Percentiles rank a stretch among this genome's conserved stretches.
These are phyloP conservation scores for Tricholaema leucomelas DNA, from an alignment of 2,113 vertebrate genomes.

Conservation along the genomic window DNA sequence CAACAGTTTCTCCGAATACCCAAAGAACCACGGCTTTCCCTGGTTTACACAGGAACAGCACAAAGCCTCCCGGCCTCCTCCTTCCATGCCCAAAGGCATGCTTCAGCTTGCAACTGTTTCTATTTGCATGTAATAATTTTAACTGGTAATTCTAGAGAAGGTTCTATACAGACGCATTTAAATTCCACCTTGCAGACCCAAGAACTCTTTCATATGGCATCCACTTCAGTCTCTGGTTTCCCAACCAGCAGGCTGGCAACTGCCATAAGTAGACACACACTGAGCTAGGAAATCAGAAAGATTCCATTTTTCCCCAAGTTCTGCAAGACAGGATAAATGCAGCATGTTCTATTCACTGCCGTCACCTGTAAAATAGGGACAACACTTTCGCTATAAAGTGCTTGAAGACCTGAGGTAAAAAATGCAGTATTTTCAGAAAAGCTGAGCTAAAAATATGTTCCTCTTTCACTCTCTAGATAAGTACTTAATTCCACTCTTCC, in stretches of 20 bases:
- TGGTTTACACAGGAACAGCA: not conserved
- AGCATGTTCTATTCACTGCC: not conserved
- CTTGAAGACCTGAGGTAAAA: not conserved
- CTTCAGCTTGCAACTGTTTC: slow-evolving; percentile 24
- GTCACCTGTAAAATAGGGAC: not conserved
- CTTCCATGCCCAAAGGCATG: not conserved
- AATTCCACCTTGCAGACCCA: not conserved
- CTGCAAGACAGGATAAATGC: not conserved
- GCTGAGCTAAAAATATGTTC: not conserved
- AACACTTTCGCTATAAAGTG: not conserved
- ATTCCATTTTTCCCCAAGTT: not conserved
- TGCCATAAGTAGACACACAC: rapidly evolving
- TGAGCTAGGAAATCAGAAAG: not conserved
- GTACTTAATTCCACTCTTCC: not conserved
- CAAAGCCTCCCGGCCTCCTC: not conserved
- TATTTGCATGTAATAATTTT: slow-evolving; percentile 47
- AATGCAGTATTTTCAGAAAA: not conserved
- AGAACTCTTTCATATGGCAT: not conserved
- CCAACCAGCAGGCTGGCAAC: not conserved
- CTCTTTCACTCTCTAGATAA: not conserved
- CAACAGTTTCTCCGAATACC: rapidly evolving
- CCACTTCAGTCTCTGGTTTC: not conserved
- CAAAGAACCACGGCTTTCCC: not conserved
- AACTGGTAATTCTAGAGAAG: slow-evolving; percentile 42
- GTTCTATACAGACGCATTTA: not conserved